Evolutionary conservation across 2,113 vertebrate genomes (phyloP).

Genomic region (Pomatostomus ruficeps): DNA sequence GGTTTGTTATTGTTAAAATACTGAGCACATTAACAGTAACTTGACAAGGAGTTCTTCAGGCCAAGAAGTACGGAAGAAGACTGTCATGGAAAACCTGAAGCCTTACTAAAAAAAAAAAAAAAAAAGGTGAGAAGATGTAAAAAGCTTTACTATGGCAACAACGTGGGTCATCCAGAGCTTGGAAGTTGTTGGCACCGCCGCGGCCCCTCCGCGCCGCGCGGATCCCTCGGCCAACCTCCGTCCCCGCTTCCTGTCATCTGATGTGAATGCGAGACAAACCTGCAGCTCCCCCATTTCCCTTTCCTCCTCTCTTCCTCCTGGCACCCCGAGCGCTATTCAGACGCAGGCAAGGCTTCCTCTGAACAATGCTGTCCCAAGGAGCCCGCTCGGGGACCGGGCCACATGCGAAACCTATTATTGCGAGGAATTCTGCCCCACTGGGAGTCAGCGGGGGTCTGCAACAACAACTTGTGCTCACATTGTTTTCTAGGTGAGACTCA

Average conservation of each 20-base stretch:
- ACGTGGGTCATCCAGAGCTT: neutral
- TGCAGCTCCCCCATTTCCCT: slow-evolving; percentile 73
- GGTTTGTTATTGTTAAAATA: neutral
- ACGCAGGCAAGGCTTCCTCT: slow-evolving; percentile 73
- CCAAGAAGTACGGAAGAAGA: neutral
- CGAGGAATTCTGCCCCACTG: slow-evolving; percentile 72
- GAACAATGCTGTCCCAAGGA: slow-evolving; percentile 81
- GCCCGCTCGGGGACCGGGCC: slow-evolving; percentile 60
- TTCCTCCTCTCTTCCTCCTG: slow-evolving; percentile 81
- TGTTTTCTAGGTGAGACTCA: slow-evolving; percentile 67
- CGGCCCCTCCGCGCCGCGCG: neutral
- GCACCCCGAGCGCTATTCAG: slow-evolving; percentile 74
- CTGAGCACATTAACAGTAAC: neutral
- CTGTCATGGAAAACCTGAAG: neutral
- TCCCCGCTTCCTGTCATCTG: slow-evolving; percentile 77
- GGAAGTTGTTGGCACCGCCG: slow-evolving; percentile 33
- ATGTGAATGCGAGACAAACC: slow-evolving; percentile 71
- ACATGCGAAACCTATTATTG: slow-evolving; percentile 85
- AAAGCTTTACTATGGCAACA: slow-evolving; percentile 2
- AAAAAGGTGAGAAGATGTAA: neutral
- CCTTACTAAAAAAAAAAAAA: neutral
- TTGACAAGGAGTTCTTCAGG: neutral
- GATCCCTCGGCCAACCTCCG: slow-evolving; percentile 52
- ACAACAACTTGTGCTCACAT: slow-evolving; percentile 52
- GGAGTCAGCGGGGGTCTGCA: slow-evolving; percentile 62